These are phyloP conservation scores for Crocallis elinguaria DNA, from an alignment of 2,888 invertebrate species.

Conservation along the genomic window DNA sequence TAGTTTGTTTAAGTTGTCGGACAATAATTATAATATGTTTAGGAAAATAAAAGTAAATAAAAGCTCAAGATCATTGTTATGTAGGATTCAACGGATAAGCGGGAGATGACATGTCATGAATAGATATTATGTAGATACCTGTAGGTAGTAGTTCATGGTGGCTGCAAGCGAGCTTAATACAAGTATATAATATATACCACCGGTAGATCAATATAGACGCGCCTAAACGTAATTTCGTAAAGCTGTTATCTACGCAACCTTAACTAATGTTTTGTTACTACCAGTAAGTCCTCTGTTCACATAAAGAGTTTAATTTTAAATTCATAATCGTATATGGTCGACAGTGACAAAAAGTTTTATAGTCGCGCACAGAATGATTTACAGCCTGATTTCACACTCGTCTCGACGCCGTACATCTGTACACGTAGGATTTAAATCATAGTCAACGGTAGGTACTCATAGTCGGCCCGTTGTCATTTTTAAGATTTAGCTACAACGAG, in stretches of 20 bases:
- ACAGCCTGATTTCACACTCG: constrained; percentile 70
- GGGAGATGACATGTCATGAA: too few species aligned
- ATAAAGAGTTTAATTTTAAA: constrained; percentile 33
- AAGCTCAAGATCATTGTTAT: too few species aligned
- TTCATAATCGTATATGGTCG: constrained; percentile 37
- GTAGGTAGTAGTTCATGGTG: too few species aligned
- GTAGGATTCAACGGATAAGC: too few species aligned
- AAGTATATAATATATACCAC: too few species aligned
- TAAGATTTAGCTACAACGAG: constrained; percentile 7
- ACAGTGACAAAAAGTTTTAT: constrained; percentile 74
- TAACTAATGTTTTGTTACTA: constrained; percentile 8
- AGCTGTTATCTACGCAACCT: not conserved
- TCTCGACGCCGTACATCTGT: constrained; percentile 49
- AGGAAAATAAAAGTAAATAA: too few species aligned
- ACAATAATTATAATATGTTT: too few species aligned
- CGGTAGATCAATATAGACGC: too few species aligned
- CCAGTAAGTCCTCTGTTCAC: constrained; percentile 8
- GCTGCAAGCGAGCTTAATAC: too few species aligned
- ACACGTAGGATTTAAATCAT: constrained; percentile 37
- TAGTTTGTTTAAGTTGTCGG: too few species aligned
- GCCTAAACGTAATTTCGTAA: not conserved
- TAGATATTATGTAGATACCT: too few species aligned
- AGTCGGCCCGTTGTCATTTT: not conserved
- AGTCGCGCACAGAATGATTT: constrained; percentile 67
- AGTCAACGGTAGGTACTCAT: constrained; percentile 37